A percentile compares a stretch with the other conserved stretches of the same genome.
Evolutionary conservation across 2,797 vertebrate species (phyloP).

Genomic region (Enteromius anoplus): DNA sequence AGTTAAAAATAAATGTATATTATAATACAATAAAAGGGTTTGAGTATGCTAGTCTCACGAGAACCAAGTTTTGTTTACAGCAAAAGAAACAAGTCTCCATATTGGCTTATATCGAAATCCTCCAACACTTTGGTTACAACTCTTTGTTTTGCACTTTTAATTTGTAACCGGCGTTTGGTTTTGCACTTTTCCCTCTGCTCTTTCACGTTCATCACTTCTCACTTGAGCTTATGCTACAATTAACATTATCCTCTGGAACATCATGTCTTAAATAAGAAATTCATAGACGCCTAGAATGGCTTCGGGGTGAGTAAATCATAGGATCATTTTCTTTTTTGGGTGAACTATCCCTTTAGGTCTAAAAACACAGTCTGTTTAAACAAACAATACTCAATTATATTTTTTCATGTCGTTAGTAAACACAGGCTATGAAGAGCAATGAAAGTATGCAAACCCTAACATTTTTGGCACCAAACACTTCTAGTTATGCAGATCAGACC

Average conservation of each 20-base stretch:
- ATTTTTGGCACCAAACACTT: neutral
- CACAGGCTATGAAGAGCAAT: neutral
- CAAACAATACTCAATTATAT: neutral
- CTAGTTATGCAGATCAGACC: neutral
- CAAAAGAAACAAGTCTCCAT: neutral
- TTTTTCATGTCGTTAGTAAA: neutral
- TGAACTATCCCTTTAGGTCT: neutral
- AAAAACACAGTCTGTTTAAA: neutral
- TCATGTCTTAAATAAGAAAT: neutral
- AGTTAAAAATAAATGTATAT: too few relatives aligned
- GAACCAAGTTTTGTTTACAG: neutral
- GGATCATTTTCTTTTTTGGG: neutral
- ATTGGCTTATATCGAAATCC: neutral
- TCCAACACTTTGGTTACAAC: too few relatives aligned
- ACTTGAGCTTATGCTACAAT: too few relatives aligned
- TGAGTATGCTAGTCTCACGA: neutral
- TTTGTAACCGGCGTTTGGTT: too few relatives aligned
- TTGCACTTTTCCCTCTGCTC: too few relatives aligned
- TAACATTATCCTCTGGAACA: too few relatives aligned
- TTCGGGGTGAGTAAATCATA: neutral
- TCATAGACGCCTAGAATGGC: neutral
- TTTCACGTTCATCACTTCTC: too few relatives aligned
- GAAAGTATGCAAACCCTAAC: neutral
- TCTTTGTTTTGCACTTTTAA: neutral
- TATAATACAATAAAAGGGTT: too few relatives aligned